Conservation (phyloP, 53 echinoderm and acorn worm species). For the Paracentrotus lividus region DNA sequence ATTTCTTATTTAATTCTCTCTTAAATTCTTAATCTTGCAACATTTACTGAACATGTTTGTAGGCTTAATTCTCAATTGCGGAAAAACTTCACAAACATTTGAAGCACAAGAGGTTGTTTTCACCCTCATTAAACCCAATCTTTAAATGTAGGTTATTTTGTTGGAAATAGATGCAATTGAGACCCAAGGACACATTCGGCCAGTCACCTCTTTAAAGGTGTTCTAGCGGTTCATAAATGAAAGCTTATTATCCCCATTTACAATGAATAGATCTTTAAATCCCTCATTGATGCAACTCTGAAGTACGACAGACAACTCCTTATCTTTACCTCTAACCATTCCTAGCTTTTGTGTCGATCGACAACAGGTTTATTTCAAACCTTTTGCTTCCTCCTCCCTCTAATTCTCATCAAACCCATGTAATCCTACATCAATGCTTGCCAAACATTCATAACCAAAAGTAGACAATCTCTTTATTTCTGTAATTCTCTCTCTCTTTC, state of each 20-base stretch:
- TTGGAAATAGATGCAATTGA: conserved; percentile 1
- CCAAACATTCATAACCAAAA: conserved; percentile 45
- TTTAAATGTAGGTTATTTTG: not conserved
- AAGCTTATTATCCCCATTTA: conserved; percentile 47
- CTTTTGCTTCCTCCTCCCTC: conserved; percentile 32
- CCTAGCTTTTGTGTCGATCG: conserved; percentile 2
- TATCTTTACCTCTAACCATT: not conserved
- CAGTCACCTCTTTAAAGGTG: conserved; percentile 54
- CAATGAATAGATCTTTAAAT: conserved; percentile 14
- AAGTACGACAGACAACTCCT: not conserved
- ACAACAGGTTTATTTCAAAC: conserved; percentile 31
- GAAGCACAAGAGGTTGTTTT: not conserved
- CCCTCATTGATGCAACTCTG: conserved; percentile 10
- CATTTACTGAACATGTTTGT: conserved; percentile 23
- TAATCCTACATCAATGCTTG: not conserved
- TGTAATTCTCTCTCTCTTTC: not conserved
- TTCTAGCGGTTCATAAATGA: conserved; percentile 31
- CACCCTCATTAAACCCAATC: not conserved
- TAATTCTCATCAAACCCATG: conserved; percentile 42
- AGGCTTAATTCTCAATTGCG: conserved; percentile 18
- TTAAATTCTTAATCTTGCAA: conserved; percentile 32
- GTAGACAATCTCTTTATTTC: not conserved
- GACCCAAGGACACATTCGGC: conserved; percentile 39
- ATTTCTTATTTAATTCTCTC: not conserved
- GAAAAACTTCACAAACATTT: conserved; percentile 9